Percentiles rank a stretch among this genome's conserved stretches.
These are phyloP conservation scores for Dastarcus helophoroides DNA, from an alignment of 2,888 invertebrate genomes.

Conservation along the genomic window DNA sequence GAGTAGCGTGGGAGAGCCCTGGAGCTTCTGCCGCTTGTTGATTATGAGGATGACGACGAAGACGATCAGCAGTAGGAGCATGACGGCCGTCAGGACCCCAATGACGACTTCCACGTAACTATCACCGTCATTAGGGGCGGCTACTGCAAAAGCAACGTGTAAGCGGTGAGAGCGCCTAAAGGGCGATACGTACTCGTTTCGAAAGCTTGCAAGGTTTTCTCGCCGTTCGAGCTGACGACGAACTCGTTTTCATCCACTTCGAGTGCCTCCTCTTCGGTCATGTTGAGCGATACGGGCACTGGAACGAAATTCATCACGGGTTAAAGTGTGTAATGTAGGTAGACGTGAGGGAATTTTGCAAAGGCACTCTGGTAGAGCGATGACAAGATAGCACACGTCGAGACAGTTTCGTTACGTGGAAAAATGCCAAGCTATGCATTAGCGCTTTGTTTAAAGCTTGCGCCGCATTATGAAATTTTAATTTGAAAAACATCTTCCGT, in stretches of 20 bases:
- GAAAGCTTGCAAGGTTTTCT: conserved; percentile 41
- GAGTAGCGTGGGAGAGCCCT: conserved; percentile 48
- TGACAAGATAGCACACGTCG: too few species aligned
- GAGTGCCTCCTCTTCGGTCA: conserved; percentile 40
- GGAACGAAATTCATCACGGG: too few species aligned
- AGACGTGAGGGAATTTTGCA: too few species aligned
- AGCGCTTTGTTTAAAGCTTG: too few species aligned
- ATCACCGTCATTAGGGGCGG: conserved; percentile 45
- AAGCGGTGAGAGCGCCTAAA: too few species aligned
- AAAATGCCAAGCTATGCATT: too few species aligned
- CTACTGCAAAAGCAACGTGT: conserved; percentile 33
- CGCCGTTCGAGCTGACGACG: conserved; percentile 42
- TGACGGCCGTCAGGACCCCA: conserved; percentile 53
- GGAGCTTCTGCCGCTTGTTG: conserved; percentile 47
- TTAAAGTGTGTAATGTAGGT: too few species aligned
- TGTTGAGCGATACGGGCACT: conserved; percentile 38
- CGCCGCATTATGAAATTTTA: too few species aligned
- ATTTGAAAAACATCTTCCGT: too few species aligned
- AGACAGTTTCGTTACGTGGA: too few species aligned
- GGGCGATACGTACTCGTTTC: conserved; percentile 49
- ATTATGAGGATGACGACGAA: conserved; percentile 51
- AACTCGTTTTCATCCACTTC: conserved; percentile 41
- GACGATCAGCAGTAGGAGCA: conserved; percentile 49
- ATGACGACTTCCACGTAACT: conserved; percentile 50
- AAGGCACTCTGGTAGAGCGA: too few species aligned